Percentiles rank a stretch among this genome's conserved stretches.
Evolutionary conservation across 2,888 invertebrate genomes (phyloP).

Genomic region (Lacanobia wlatinum): DNA sequence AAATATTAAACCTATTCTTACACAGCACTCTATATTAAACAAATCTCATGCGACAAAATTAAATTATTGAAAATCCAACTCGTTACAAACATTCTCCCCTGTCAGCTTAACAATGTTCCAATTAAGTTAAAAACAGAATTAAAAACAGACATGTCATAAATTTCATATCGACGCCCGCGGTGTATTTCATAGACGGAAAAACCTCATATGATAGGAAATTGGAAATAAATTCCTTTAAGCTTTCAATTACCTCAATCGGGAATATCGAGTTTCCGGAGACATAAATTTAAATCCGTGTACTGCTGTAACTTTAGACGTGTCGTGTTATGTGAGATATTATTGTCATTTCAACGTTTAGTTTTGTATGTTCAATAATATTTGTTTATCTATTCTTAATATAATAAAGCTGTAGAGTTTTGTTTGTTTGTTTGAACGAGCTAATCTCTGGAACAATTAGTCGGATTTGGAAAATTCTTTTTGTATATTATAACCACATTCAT

Average conservation of each 20-base stretch:
- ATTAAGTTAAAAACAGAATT: conserved; percentile 67
- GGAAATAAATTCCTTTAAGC: conserved; percentile 90
- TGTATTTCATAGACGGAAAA: conserved; percentile 81
- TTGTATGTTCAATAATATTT: background rate
- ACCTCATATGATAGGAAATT: conserved; percentile 87
- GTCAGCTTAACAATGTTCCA: conserved; percentile 50
- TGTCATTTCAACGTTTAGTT: conserved; percentile 27
- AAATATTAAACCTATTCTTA: background rate
- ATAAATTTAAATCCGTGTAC: conserved; percentile 74
- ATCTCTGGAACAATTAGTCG: too few relatives aligned
- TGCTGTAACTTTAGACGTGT: conserved; percentile 58
- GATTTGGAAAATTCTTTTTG: too few relatives aligned
- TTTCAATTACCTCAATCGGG: conserved; percentile 89
- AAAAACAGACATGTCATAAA: conserved; percentile 76
- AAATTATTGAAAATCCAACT: conserved; percentile 11
- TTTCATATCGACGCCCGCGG: conserved; percentile 72
- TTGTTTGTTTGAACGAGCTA: too few relatives aligned
- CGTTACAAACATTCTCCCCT: conserved; percentile 9
- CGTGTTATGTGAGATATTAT: conserved; percentile 44
- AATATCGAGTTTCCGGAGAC: conserved; percentile 83
- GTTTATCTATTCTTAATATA: background rate
- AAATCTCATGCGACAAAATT: conserved; percentile 5
- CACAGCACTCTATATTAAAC: background rate
- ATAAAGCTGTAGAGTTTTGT: too few relatives aligned
- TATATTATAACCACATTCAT: too few relatives aligned